Evolutionary conservation across 2,113 vertebrate species (phyloP), one percentile per base, ranked within the genome.

Genomic region (Limanda limanda): DNA sequence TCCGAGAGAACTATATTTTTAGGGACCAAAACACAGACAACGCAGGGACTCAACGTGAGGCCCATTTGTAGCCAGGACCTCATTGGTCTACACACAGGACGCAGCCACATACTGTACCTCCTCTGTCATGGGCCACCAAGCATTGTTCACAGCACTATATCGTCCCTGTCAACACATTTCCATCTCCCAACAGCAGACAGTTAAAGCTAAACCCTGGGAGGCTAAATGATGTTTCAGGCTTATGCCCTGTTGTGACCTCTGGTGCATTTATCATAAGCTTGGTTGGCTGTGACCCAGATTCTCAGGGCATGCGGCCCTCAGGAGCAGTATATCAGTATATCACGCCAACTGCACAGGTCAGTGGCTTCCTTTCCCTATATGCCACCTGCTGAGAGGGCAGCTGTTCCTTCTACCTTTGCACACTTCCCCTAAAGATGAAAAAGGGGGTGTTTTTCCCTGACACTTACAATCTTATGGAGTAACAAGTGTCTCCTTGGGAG

Each of bases 181-280:
- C 61, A 83, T 76, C 81, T 85, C 80, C 70, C 42, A 64, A 70
- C 73, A 74, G 84, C 81, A 77, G 84, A 83, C 79, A 86, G 84
- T 24, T 68, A 74, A 5, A 51, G 70, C 87, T 71, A 72, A 86
- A 85, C 81, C 86, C 79, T 74, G 74, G 73, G 83, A 89, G 76
- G 83, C 84, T 86, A 88, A 86, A 85, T 82, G 86, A 78, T 85
- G 74, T 88, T 85, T 89, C 84, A 86, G 84, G 75, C 77, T 78
- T 77, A 52, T 77, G 86, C 68, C 85, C 83, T 63, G 71, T 37
- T 73, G 71, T 88, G 88, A 91, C 88, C 89, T 87, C 78, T 68
- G 82, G 80, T 85, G 86, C 75, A 85, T 88, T 87, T 82, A 84
- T 88, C 85, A 87, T 80, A 82, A 81, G 90, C 84, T 85, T 70